Evolutionary conservation across 2,113 vertebrate species (phyloP), one percentile per base, ranked within the genome.

Genomic region (Pontoporia blainvillei): DNA sequence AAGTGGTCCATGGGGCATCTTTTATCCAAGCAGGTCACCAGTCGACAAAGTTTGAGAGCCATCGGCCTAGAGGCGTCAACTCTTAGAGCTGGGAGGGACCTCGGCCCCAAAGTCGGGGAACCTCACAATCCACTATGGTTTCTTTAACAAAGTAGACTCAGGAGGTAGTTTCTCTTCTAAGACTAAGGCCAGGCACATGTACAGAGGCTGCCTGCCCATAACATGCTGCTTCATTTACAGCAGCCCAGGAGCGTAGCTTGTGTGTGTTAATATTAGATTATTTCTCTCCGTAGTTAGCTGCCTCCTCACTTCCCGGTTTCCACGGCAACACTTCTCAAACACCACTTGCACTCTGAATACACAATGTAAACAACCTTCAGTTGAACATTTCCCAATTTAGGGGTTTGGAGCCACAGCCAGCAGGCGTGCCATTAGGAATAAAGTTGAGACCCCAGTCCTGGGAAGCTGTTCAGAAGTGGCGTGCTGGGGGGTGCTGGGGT

Each of bases 241-340:
- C 95, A 98, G 95, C 95, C 96, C 91, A 71, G 93, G 97, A 97
- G 95, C 88, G 91, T 96, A 86, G 96, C 94, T 92, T 81, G 86
- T 95, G 86, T 54, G 96, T 98, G 96, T 98, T 98, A 98, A 98
- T 97, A 96, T 97, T 93, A 97, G 98, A 98, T 10, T 96, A 97
- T 95, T 98, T 97, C 90, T 98, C 98, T 98, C 98, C 97, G 91
- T 98, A 97, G 97, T 98, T 96, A 97, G 97, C 98, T 98, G 96
- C 98, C 98, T 96, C 96, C 98, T 98, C 91, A 9, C 97, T 98
- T 98, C 95, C 91, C 96, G 90, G 98, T 99, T 98, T 98, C 98
- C 98, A 98, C 98, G 98, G 98, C 75, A 98, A 99, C 97, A 23
- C 94, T 95, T 98, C 97, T 98, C 98, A 98, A 98, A 98, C 98